phyloP scores from a whole-genome alignment of 1,140 invertebrate species.

The Euschistus heros region DNA sequence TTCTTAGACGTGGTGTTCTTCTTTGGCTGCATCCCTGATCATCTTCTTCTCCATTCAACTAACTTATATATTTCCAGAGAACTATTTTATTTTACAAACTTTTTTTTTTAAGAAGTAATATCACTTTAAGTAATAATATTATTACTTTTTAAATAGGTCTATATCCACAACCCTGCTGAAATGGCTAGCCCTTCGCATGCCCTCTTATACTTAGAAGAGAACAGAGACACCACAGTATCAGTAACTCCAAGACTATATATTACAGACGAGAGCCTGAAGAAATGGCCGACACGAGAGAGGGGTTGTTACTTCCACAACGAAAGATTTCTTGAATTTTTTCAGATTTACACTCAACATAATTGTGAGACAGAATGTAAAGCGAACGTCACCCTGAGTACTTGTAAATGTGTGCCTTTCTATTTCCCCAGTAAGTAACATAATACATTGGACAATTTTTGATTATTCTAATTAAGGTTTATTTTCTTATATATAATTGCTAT shows the following conservation, averaged over 20 bases:
- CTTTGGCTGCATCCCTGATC: too few relatives aligned
- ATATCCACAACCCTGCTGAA: constrained; percentile 22
- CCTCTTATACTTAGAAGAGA: constrained; percentile 5
- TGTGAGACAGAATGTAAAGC: constrained; percentile 36
- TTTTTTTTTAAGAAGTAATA: too few relatives aligned
- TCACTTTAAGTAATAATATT: background rate
- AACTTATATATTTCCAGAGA: too few relatives aligned
- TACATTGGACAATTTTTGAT: background rate
- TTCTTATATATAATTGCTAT: constrained; percentile 28
- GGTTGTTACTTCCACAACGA: constrained; percentile 49
- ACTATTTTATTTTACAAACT: too few relatives aligned
- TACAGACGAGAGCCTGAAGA: constrained; percentile 17
- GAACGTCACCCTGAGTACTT: constrained; percentile 28
- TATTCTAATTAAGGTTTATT: background rate
- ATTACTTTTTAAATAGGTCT: background rate
- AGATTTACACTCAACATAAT: constrained; percentile 36
- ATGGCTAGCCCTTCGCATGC: constrained; percentile 5
- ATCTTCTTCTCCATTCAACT: too few relatives aligned
- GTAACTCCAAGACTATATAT: background rate
- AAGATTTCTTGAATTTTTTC: constrained; percentile 47
- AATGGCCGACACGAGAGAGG: constrained; percentile 27
- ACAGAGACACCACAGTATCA: background rate
- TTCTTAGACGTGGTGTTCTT: too few relatives aligned
- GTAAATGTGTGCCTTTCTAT: constrained; percentile 13
- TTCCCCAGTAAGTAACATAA: constrained; percentile 18